Evolutionary conservation across 2,113 vertebrate genomes (phyloP).

Genomic region (Monopterus albus): DNA sequence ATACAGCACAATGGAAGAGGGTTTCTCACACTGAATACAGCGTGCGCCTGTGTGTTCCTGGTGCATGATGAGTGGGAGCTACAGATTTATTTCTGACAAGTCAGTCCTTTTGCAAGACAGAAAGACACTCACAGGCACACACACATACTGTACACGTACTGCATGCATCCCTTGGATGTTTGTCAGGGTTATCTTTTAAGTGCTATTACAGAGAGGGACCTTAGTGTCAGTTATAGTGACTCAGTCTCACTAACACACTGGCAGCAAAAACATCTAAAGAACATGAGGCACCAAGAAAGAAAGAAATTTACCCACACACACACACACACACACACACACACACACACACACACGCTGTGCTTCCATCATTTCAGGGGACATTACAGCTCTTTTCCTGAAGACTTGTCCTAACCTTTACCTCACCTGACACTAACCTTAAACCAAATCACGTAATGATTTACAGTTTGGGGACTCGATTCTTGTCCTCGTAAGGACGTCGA

Average conservation of each 20-base stretch:
- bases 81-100: slow-evolving; percentile 40
- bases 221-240: slow-evolving; percentile 12
- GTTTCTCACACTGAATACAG: slow-evolving; percentile 7
- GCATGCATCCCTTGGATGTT: not conserved
- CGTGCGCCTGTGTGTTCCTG: slow-evolving; percentile 7
- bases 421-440: too few species aligned
- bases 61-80: slow-evolving; percentile 7
- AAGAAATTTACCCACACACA: not conserved
- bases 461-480: too few species aligned
- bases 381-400: too few species aligned
- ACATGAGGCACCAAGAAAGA: slow-evolving; percentile 12
- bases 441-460: too few species aligned
- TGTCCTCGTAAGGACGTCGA: too few species aligned
- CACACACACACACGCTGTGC: slow-evolving; percentile 12
- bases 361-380: too few species aligned
- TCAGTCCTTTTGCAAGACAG: slow-evolving; percentile 6
- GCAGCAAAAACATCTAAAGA: not conserved
- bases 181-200: slow-evolving; percentile 9
- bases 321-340: not conserved
- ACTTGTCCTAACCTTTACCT: too few species aligned
- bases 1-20: slow-evolving; percentile 17
- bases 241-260: not conserved
- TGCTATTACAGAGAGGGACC: slow-evolving; percentile 2
- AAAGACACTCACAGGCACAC: not conserved
- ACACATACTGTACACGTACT: not conserved